Evolutionary conservation across 1,140 invertebrate species (phyloP).

Genomic region (Dendroctonus ponderosae): DNA sequence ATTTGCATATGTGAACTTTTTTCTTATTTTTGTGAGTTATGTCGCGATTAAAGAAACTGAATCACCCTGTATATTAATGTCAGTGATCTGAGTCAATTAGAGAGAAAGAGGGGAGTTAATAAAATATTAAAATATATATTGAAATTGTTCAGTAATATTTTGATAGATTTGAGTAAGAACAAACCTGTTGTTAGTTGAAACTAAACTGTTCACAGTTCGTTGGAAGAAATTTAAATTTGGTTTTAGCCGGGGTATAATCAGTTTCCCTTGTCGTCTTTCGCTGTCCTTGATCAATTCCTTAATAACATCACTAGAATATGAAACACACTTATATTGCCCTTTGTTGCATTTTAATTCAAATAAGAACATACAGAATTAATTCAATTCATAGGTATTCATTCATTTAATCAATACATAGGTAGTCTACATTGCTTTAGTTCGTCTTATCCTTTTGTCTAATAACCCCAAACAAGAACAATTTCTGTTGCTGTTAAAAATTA

Average conservation of each 20-base stretch:
- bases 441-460: too few relatives aligned
- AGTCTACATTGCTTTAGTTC: too few relatives aligned
- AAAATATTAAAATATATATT: neutral
- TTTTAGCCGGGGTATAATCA: conserved; percentile 4
- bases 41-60: too few relatives aligned
- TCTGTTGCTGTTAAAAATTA: too few relatives aligned
- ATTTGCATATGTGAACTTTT: too few relatives aligned
- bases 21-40: too few relatives aligned
- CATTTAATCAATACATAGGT: too few relatives aligned
- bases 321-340: neutral
- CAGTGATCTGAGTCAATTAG: neutral
- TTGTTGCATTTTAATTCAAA: too few relatives aligned
- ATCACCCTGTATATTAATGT: neutral
- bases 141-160: neutral
- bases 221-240: conserved; percentile 23
- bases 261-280: conserved; percentile 11
- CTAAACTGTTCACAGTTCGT: conserved; percentile 13
- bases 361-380: neutral
- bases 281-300: conserved; percentile 16
- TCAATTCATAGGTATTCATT: too few relatives aligned
- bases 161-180: neutral
- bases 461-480: too few relatives aligned
- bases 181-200: conserved; percentile 13
- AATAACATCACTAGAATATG: conserved; percentile 10
- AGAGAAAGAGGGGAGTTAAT: neutral